Evolutionary conservation across 2,113 vertebrate species (phyloP), one percentile per base, ranked within the genome.

Genomic region (Riparia riparia): DNA sequence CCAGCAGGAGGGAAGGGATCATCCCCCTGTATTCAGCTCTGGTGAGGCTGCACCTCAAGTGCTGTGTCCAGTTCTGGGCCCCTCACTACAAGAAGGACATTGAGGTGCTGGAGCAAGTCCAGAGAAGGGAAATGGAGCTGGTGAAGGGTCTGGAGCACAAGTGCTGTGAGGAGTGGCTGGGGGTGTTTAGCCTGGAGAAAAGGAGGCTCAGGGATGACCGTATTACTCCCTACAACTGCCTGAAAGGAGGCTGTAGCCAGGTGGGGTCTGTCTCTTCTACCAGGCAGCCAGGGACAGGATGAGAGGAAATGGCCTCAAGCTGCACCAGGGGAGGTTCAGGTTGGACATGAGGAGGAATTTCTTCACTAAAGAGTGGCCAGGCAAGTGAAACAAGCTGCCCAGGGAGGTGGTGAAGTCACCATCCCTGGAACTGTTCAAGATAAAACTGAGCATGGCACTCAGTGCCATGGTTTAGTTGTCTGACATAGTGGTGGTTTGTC

Each of bases 151-250:
- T 41, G 47, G 47, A 21, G 12, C 20, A 9, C 54, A 68, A 45
- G 19, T 68, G 29, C n/a, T 61, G 6, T 31, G 24, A 61, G 41
- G 24, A 76, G 29, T 0, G 1, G 29, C 78, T 34, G 47, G 20
- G 7, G 9, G 3, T 31, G 79, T 54, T 74, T 22, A 76, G 2
- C n/a, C 29, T 31, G 61, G 24, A 68, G 8, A 47, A 51, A 2
- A 66, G 22, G 8, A 53, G n/a, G 29, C 24, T 74, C 39, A 12
- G n/a, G 61, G 10, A 19, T 4, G 47, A 68, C n/a, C 3, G 51
- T 11, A 1, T 9, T 0, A 1, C 22, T n/a, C 37, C 9, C 28
- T 9, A n/a, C 4, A 60, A 8, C 29, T 7, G 4, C 79, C 47
- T 54, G 29, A 20, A 53, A 69, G n/a, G 53, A 82, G 39, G 29